Evolutionary conservation across 1,140 invertebrate genomes (phyloP).

Genomic region (Neomicropteryx cornuta): DNA sequence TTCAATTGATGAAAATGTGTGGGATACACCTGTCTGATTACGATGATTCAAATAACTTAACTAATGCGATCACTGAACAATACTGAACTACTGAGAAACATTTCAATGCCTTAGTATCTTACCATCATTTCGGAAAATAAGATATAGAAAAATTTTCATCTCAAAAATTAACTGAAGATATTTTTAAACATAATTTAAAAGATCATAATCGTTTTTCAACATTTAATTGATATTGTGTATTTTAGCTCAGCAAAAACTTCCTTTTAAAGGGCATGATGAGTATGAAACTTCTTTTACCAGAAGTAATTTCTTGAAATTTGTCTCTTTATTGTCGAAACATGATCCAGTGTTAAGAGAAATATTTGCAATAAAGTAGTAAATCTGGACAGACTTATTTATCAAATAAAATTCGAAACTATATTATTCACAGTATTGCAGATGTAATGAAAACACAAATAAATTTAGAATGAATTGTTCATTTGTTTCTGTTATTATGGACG

Average conservation of each 20-base stretch:
- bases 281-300: neutral
- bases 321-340: neutral
- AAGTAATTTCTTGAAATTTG: neutral
- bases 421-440: neutral
- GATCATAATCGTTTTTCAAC: neutral
- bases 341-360: neutral
- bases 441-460: neutral
- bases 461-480: neutral
- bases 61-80: neutral
- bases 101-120: neutral
- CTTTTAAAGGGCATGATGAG: neutral
- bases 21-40: neutral
- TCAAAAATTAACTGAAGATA: neutral
- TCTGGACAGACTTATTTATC: neutral
- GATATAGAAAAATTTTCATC: neutral
- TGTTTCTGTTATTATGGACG: neutral
- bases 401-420: neutral
- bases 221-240: neutral
- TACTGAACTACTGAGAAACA: neutral
- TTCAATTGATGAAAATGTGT: neutral
- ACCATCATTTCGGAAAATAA: neutral
- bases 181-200: neutral
- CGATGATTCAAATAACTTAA: neutral
- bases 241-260: conserved; percentile 1
- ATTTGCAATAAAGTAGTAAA: neutral